Evolutionary conservation across 1,140 invertebrate genomes (phyloP).

Genomic region (Apis mellifera): DNA sequence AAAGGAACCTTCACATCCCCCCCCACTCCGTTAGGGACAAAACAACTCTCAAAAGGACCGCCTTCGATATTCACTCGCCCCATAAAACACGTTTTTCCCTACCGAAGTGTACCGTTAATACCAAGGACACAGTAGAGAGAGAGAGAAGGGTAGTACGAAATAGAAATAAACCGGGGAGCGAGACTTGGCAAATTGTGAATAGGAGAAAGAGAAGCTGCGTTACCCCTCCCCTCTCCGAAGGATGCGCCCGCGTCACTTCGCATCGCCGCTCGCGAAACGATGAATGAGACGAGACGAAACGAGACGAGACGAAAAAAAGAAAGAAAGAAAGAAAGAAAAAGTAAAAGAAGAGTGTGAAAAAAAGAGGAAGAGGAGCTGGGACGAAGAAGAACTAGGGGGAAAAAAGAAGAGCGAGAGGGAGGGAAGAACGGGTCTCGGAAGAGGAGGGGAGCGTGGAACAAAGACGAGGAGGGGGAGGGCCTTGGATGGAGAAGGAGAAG

Average conservation of each 20-base stretch:
- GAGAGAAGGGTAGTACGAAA: too few species aligned
- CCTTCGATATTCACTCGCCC: constrained; percentile 2
- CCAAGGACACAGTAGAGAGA: neutral
- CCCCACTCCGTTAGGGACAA: neutral
- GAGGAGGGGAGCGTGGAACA: neutral
- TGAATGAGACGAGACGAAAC: constrained; percentile 3
- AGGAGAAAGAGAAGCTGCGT: too few species aligned
- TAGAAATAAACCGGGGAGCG: too few species aligned
- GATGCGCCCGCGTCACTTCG: too few species aligned
- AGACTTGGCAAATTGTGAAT: neutral
- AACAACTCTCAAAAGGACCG: neutral
- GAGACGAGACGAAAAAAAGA: constrained; percentile 5
- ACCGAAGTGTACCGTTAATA: constrained; percentile 11
- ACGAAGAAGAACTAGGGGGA: constrained; percentile 16
- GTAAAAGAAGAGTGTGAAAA: neutral
- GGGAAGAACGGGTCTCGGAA: neutral
- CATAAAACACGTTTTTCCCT: constrained; percentile 2
- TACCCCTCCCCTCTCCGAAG: too few species aligned
- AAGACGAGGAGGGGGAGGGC: constrained; percentile 37
- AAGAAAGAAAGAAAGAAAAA: neutral
- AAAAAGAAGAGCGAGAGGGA: neutral
- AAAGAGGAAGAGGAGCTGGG: neutral
- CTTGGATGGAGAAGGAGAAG: neutral
- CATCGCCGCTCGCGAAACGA: too few species aligned
- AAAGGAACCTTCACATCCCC: neutral